A percentile compares a stretch with the other conserved stretches of the same genome.
phyloP scores from a whole-genome alignment of 2,888 invertebrate genomes.

The Allygus modestus region DNA sequence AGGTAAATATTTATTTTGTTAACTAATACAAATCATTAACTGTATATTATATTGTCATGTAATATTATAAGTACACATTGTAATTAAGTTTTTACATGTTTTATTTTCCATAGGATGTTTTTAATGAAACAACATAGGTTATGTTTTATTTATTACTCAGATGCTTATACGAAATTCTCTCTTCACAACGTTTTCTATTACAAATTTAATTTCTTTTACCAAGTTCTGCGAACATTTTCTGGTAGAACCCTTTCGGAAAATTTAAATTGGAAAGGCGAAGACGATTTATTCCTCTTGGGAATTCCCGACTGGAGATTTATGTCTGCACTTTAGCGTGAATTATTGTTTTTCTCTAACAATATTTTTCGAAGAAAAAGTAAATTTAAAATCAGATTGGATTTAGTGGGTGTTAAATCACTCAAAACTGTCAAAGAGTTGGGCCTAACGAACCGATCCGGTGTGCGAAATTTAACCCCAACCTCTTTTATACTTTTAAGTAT shows the following conservation, averaged over 20 bases:
- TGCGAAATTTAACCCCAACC: not conserved
- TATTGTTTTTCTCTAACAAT: constrained; percentile 41
- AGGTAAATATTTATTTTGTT: too few species aligned
- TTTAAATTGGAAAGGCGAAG: constrained; percentile 44
- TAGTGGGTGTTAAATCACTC: constrained; percentile 27
- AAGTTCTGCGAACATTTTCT: not conserved
- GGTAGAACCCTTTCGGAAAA: constrained; percentile 27
- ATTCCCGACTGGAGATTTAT: constrained; percentile 40
- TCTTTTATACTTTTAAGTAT: constrained; percentile 14
- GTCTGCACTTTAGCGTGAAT: constrained; percentile 42
- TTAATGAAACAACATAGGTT: too few species aligned
- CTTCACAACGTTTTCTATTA: not conserved
- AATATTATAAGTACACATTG: too few species aligned
- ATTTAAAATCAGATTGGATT: constrained; percentile 51
- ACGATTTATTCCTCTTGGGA: constrained; percentile 41
- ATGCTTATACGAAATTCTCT: too few species aligned
- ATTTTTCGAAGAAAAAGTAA: constrained; percentile 43
- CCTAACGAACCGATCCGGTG: not conserved
- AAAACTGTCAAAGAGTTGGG: constrained; percentile 36
- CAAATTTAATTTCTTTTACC: not conserved
- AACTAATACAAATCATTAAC: too few species aligned
- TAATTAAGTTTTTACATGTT: too few species aligned
- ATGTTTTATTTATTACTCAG: too few species aligned
- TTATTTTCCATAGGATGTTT: too few species aligned
- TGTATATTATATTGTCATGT: too few species aligned